phyloP scores from a whole-genome alignment of 2,797 vertebrate genomes.

The Semotilus atromaculatus region DNA sequence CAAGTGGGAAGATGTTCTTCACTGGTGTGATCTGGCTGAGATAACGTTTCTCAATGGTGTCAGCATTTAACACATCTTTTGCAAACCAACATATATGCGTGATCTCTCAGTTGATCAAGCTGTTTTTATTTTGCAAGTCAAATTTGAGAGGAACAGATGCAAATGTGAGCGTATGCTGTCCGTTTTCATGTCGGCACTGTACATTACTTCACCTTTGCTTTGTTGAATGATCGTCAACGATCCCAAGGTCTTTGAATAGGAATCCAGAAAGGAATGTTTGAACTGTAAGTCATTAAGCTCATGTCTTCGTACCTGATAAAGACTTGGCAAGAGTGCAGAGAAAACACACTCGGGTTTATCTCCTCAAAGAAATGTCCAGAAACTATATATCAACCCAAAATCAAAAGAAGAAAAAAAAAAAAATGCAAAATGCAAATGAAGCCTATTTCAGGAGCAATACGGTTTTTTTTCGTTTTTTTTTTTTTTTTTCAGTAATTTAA shows the following conservation, averaged over 20 bases:
- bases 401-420: too few relatives aligned
- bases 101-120: background rate
- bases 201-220: background rate
- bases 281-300: conserved; percentile 14
- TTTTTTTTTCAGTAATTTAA: too few relatives aligned
- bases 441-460: background rate
- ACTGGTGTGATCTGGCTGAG: background rate
- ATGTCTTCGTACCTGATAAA: conserved; percentile 10
- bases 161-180: conserved; percentile 11
- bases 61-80: background rate
- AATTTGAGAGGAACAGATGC: conserved; percentile 42
- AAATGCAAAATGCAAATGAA: too few relatives aligned
- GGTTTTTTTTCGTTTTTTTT: too few relatives aligned
- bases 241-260: conserved; percentile 29
- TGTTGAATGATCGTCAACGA: background rate
- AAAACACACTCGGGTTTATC: background rate
- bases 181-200: background rate
- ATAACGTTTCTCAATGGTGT: conserved; percentile 10
- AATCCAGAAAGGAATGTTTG: conserved; percentile 25
- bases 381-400: background rate
- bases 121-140: conserved; percentile 53
- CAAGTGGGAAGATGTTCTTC: background rate
- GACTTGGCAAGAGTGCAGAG: background rate
- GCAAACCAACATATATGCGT: background rate
- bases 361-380: background rate